Evolutionary conservation across 2,797 vertebrate genomes (phyloP).

Genomic region (Protonibea diacanthus): DNA sequence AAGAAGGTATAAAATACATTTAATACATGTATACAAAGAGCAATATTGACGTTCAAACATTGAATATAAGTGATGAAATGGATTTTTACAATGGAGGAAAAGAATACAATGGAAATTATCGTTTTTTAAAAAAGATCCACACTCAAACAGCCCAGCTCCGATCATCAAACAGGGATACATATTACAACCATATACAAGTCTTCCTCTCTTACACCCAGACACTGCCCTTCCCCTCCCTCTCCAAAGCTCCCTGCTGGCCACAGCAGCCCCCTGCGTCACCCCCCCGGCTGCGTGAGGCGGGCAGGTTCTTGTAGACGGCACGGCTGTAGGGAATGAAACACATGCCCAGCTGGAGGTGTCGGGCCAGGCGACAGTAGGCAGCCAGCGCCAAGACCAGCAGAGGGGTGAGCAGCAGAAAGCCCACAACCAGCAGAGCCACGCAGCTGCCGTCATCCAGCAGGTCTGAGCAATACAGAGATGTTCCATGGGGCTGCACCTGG

Average conservation of each 20-base stretch:
- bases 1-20: conserved; percentile 61
- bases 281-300: conserved; percentile 61
- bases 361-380: conserved; percentile 91
- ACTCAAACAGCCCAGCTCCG: not conserved
- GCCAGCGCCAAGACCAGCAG: conserved; percentile 92
- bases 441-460: conserved; percentile 87
- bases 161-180: conserved; percentile 16
- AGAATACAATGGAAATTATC: conserved; percentile 12
- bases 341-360: conserved; percentile 90
- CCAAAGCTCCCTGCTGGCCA: conserved; percentile 69
- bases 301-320: conserved; percentile 90
- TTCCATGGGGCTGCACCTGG: conserved; percentile 88
- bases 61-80: conserved; percentile 48
- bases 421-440: conserved; percentile 90
- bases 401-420: conserved; percentile 90
- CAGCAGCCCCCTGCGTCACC: conserved; percentile 73
- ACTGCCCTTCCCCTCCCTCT: conserved; percentile 81
- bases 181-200: conserved; percentile 25
- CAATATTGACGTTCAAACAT: conserved; percentile 15
- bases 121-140: conserved; percentile 1
- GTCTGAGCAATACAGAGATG: conserved; percentile 85
- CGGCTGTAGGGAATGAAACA: conserved; percentile 95
- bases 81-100: conserved; percentile 55
- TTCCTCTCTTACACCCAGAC: conserved; percentile 78
- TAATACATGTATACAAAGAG: conserved; percentile 53